Conservation (phyloP, 2,113 vertebrate species). For the Takifugu bimaculatus region DNA sequence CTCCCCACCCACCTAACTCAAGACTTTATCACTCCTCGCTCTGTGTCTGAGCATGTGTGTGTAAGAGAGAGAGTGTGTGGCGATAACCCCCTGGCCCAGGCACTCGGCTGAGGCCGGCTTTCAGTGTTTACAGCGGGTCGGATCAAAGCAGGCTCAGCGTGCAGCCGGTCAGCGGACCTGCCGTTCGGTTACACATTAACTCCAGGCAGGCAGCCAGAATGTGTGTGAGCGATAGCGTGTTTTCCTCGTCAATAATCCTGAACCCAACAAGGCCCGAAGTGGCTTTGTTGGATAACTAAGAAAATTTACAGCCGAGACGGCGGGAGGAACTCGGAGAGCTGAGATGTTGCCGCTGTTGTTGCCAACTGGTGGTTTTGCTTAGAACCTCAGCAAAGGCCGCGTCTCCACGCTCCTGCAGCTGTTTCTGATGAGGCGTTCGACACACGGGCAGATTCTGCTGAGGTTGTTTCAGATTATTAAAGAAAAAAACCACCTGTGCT, state of each 20-base stretch:
- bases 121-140: conserved; percentile 57
- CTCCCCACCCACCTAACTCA: conserved; percentile 74
- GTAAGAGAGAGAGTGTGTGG: conserved; percentile 28
- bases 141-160: conserved; percentile 78
- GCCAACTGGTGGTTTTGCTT: too few species aligned
- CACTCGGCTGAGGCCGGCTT: conserved; percentile 34
- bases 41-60: conserved; percentile 31
- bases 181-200: conserved; percentile 76
- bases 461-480: too few species aligned
- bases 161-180: conserved; percentile 72
- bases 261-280: conserved; percentile 63
- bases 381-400: too few species aligned
- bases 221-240: conserved; percentile 22
- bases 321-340: too few species aligned
- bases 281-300: conserved; percentile 35
- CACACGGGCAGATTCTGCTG: too few species aligned
- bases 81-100: conserved; percentile 65
- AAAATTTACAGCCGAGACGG: not conserved
- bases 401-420: too few species aligned
- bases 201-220: conserved; percentile 31
- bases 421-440: too few species aligned
- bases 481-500: too few species aligned
- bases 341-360: too few species aligned
- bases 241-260: conserved; percentile 59
- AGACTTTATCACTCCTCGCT: conserved; percentile 76